Conservation (phyloP, 2,797 vertebrate species). For the Gambelia wislizenii region DNA sequence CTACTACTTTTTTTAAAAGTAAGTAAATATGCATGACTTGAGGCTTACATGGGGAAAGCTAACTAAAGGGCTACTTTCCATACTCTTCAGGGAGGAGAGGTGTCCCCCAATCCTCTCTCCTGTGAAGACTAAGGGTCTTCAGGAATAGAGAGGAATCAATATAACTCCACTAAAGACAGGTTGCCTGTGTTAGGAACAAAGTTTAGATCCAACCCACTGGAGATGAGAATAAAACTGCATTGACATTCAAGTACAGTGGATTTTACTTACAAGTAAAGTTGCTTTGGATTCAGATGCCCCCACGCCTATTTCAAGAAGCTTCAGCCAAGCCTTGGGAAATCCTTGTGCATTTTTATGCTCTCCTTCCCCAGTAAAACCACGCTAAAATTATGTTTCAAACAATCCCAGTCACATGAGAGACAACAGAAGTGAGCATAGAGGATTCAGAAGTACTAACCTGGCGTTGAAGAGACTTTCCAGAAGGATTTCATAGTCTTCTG, state of each 20-base stretch:
- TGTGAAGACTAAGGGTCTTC: not conserved
- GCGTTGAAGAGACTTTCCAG: constrained; percentile 81
- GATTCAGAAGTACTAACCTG: constrained; percentile 81
- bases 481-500: constrained; percentile 85
- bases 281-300: not conserved
- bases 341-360: not conserved
- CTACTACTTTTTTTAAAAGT: not conserved
- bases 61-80: not conserved
- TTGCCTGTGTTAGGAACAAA: not conserved
- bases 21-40: not conserved
- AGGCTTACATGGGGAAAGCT: not conserved
- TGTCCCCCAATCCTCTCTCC: too few relatives aligned
- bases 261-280: not conserved
- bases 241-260: not conserved
- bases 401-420: not conserved
- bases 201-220: not conserved
- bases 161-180: not conserved
- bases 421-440: constrained; percentile 19
- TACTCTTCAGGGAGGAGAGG: not conserved
- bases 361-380: not conserved
- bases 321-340: not conserved
- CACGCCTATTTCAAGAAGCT: not conserved
- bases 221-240: not conserved
- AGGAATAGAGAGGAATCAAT: not conserved
- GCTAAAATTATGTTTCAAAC: not conserved